Percentiles rank a stretch among this genome's conserved stretches.
These are phyloP conservation scores for Zoanthus solanderi DNA, from an alignment of 92 coral and sea anemone genomes.

Conservation along the genomic window DNA sequence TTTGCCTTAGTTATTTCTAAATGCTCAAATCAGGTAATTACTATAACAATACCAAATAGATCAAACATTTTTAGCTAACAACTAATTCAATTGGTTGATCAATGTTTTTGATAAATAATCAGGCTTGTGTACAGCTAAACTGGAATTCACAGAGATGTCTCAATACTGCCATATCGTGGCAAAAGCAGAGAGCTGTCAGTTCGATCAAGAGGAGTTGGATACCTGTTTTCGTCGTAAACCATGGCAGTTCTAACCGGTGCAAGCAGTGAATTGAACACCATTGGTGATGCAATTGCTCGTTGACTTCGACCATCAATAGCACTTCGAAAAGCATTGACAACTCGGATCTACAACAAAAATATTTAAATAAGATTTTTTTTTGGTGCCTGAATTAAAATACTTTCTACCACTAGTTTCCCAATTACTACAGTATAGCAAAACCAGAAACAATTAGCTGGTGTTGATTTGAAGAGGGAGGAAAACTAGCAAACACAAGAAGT, in stretches of 20 bases:
- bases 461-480: too few relatives aligned
- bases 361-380: background rate
- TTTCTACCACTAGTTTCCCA: too few relatives aligned
- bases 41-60: constrained; percentile 3
- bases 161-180: constrained; percentile 89
- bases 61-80: background rate
- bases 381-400: too few relatives aligned
- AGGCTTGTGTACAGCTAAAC: background rate
- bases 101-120: constrained; percentile 30
- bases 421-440: too few relatives aligned
- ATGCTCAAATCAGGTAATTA: background rate
- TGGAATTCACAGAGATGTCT: constrained; percentile 67
- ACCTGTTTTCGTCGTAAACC: constrained; percentile 84
- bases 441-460: background rate
- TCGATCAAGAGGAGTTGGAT: constrained; percentile 72
- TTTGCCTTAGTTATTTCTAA: background rate
- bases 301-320: constrained; percentile 97
- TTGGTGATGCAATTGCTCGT: constrained; percentile 97
- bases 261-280: constrained; percentile 96
- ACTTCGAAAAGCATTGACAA: constrained; percentile 98
- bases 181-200: constrained; percentile 66
- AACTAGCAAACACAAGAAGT: too few relatives aligned
- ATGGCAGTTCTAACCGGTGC: constrained; percentile 99
- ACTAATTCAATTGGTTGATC: background rate
- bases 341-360: constrained; percentile 82